Evolutionary conservation across 2,888 invertebrate genomes (phyloP).

Genomic region (Poecilus cupreus): DNA sequence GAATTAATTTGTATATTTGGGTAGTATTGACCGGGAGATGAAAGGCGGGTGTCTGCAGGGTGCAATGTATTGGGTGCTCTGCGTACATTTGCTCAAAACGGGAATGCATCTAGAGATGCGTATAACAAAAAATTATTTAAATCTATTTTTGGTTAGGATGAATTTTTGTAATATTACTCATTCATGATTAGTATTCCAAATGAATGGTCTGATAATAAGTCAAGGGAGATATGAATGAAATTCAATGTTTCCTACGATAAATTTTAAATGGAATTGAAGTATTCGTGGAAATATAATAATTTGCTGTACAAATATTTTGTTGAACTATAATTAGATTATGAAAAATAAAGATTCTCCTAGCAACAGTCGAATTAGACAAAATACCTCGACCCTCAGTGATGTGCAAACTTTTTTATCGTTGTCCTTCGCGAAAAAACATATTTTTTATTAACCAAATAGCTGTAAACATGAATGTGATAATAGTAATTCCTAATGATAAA

Average conservation of each 20-base stretch:
- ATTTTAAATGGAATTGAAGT: constrained; percentile 1
- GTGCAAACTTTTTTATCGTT: constrained; percentile 28
- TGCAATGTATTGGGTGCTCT: too few relatives aligned
- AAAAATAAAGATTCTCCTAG: not conserved
- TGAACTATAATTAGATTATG: not conserved
- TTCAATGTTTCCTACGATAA: constrained; percentile 28
- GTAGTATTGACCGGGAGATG: too few relatives aligned
- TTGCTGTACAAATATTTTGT: not conserved
- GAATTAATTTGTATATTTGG: too few relatives aligned
- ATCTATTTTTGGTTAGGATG: too few relatives aligned
- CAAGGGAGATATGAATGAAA: not conserved
- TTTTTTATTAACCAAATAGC: not conserved
- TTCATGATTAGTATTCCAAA: not conserved
- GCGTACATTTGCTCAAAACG: too few relatives aligned
- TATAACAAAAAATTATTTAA: too few relatives aligned
- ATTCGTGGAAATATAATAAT: constrained; percentile 3
- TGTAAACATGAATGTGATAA: constrained; percentile 20
- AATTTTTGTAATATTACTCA: not conserved
- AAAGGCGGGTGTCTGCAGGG: too few relatives aligned
- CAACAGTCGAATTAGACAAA: constrained; percentile 31
- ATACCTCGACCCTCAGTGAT: not conserved
- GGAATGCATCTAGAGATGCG: too few relatives aligned
- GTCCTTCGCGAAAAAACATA: constrained; percentile 20
- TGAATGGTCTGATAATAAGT: not conserved
- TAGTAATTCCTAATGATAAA: constrained; percentile 10